These are phyloP conservation scores for Spicauda simplicius DNA, from an alignment of 2,888 invertebrate genomes.

Conservation along the genomic window DNA sequence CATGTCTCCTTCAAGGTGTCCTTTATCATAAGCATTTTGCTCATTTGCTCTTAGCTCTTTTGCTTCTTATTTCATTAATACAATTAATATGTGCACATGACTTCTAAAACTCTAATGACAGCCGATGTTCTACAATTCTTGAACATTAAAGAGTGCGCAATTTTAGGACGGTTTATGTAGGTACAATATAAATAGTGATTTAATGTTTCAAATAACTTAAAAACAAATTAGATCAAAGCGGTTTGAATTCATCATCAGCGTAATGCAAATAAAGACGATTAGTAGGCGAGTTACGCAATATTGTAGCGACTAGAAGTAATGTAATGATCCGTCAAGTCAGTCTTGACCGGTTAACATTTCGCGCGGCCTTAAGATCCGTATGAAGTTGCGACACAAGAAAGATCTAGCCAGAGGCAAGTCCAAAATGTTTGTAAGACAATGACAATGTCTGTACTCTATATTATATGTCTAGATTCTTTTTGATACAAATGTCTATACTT, in stretches of 20 bases:
- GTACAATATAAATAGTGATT: too few relatives aligned
- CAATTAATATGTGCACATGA: too few relatives aligned
- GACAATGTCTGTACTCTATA: background rate
- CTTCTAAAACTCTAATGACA: too few relatives aligned
- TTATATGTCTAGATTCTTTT: too few relatives aligned
- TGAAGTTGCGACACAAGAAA: constrained; percentile 59
- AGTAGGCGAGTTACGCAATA: constrained; percentile 27
- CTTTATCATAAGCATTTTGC: too few relatives aligned
- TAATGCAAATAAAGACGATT: constrained; percentile 29
- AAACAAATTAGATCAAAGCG: background rate
- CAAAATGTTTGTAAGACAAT: constrained; percentile 32
- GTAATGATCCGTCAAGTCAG: constrained; percentile 40
- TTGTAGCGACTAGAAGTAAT: constrained; percentile 27
- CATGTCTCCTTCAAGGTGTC: too few relatives aligned
- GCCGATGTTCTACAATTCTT: too few relatives aligned
- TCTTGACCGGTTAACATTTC: constrained; percentile 76
- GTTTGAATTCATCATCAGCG: constrained; percentile 9
- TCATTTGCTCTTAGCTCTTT: too few relatives aligned
- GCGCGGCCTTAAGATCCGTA: constrained; percentile 63
- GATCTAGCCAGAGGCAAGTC: constrained; percentile 30
- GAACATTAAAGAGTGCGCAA: too few relatives aligned
- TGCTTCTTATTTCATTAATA: too few relatives aligned
- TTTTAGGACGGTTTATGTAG: background rate
- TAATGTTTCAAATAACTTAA: background rate
- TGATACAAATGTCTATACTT: too few relatives aligned